These are phyloP conservation scores for Lysandra coridon DNA, from an alignment of 2,888 invertebrate genomes.

Conservation along the genomic window DNA sequence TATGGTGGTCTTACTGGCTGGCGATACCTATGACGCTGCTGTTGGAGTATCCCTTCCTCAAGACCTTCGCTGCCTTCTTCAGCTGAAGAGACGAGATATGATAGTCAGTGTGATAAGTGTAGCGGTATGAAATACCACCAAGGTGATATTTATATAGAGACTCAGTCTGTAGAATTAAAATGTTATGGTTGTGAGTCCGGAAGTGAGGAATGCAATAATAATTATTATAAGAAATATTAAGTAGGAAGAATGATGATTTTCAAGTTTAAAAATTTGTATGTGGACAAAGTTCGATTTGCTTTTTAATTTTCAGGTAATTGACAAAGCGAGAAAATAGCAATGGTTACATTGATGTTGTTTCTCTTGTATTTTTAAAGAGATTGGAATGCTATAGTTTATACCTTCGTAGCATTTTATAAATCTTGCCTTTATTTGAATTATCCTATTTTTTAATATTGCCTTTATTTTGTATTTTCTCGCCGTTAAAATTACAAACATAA, in stretches of 20 bases:
- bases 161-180: background rate
- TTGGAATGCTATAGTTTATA: background rate
- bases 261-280: too few relatives aligned
- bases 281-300: background rate
- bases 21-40: constrained; percentile 50
- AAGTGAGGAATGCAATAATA: background rate
- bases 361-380: background rate
- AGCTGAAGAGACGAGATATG: constrained; percentile 29
- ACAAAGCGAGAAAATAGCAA: background rate
- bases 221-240: too few relatives aligned
- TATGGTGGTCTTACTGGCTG: constrained; percentile 43
- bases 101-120: background rate
- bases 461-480: background rate
- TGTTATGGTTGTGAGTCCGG: background rate
- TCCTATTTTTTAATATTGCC: background rate
- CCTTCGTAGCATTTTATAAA: background rate
- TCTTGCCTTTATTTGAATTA: background rate
- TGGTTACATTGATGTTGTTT: background rate
- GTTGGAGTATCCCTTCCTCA: constrained; percentile 51
- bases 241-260: too few relatives aligned
- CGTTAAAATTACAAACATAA: background rate
- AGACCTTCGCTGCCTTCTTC: constrained; percentile 41
- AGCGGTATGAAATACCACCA: background rate
- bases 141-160: background rate
- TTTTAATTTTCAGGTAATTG: background rate